Percentiles rank a stretch among this genome's conserved stretches.
Conservation (phyloP, 2,797 vertebrate genomes). For the Myoxocephalus aenaeus region DNA sequence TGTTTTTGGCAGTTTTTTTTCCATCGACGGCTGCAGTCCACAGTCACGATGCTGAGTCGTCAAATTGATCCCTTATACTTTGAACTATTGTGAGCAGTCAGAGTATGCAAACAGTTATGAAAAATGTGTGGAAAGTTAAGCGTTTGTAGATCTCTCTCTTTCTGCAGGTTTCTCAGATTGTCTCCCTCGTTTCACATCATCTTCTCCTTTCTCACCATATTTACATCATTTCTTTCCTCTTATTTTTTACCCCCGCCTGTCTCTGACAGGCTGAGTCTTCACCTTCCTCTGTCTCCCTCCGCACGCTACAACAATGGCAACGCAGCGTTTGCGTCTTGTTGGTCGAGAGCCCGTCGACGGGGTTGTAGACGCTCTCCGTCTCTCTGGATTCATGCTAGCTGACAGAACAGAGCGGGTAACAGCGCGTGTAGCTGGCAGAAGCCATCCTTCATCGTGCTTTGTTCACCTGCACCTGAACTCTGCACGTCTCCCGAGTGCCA, state of each 20-base stretch:
- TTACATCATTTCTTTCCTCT: constrained; percentile 29
- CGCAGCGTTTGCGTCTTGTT: constrained; percentile 37
- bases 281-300: constrained; percentile 26
- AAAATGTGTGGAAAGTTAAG: background rate
- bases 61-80: constrained; percentile 5
- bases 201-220: constrained; percentile 12
- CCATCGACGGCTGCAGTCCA: background rate
- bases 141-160: background rate
- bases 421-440: constrained; percentile 10
- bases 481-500: constrained; percentile 20
- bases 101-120: background rate
- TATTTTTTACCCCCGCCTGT: constrained; percentile 1
- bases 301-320: constrained; percentile 46
- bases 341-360: constrained; percentile 30
- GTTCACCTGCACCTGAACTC: constrained; percentile 71
- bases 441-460: constrained; percentile 42
- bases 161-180: constrained; percentile 8
- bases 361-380: constrained; percentile 33
- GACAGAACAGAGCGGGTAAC: constrained; percentile 48
- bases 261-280: constrained; percentile 36
- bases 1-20: background rate
- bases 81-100: constrained; percentile 1
- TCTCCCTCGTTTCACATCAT: background rate
- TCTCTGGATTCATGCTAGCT: constrained; percentile 27
- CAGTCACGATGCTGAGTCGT: background rate